Conservation (phyloP, 2,113 vertebrate genomes). For the Xenopus borealis region DNA sequence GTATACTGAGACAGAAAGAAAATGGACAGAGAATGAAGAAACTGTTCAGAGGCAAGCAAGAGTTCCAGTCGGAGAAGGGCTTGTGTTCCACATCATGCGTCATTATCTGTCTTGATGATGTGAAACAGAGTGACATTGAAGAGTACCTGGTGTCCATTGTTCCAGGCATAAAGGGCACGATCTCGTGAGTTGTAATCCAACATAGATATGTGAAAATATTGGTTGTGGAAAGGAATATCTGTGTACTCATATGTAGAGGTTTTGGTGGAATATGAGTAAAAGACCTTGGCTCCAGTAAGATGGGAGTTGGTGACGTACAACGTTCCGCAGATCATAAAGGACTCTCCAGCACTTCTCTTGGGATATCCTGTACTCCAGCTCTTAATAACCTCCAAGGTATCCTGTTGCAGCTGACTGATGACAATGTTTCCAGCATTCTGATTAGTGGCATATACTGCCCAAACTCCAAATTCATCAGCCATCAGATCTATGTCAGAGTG, state of each 20-base stretch:
- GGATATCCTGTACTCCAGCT: slow-evolving; percentile 97
- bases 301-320: slow-evolving; percentile 96
- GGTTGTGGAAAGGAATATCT: slow-evolving; percentile 97
- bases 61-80: neutral
- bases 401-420: slow-evolving; percentile 86
- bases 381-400: slow-evolving; percentile 86
- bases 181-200: slow-evolving; percentile 96
- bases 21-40: slow-evolving; percentile 40
- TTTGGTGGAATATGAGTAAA: slow-evolving; percentile 96
- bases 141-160: slow-evolving; percentile 96
- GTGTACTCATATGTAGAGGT: slow-evolving; percentile 92
- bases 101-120: slow-evolving; percentile 95
- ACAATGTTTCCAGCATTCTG: slow-evolving; percentile 97
- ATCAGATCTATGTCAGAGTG: slow-evolving; percentile 97
- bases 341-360: slow-evolving; percentile 94
- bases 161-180: slow-evolving; percentile 95
- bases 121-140: slow-evolving; percentile 98
- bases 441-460: slow-evolving; percentile 96
- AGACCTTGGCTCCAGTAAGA: slow-evolving; percentile 95
- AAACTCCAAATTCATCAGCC: slow-evolving; percentile 94
- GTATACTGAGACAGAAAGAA: neutral
- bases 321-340: slow-evolving; percentile 98
- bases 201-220: slow-evolving; percentile 99
- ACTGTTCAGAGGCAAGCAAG: neutral
- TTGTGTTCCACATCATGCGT: slow-evolving; percentile 47